A percentile compares a stretch with the other conserved stretches of the same genome.
These are phyloP conservation scores for Beris morrisii DNA, from an alignment of 2,888 invertebrate species.

Conservation along the genomic window DNA sequence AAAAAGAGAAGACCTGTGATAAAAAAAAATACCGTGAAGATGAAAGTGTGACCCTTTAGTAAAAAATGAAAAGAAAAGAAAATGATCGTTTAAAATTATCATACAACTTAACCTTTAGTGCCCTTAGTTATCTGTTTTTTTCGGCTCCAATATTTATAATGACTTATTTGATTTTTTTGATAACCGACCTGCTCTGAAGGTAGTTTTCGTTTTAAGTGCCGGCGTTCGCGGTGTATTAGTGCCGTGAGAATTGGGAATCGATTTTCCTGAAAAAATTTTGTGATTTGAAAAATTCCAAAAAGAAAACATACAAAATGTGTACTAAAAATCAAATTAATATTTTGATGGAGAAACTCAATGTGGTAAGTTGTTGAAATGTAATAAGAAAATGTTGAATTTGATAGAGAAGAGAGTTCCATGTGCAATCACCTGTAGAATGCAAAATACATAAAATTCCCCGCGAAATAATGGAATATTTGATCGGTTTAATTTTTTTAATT, in stretches of 20 bases:
- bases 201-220: too few relatives aligned
- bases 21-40: neutral
- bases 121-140: too few relatives aligned
- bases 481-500: too few relatives aligned
- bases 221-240: neutral
- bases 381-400: neutral
- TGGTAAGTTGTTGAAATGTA: slow-evolving; percentile 71
- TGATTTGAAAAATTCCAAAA: neutral
- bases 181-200: too few relatives aligned
- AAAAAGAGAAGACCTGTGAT: too few relatives aligned
- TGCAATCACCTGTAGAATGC: too few relatives aligned
- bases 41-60: slow-evolving; percentile 20
- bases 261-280: neutral
- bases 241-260: neutral
- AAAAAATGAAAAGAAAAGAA: neutral
- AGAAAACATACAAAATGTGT: slow-evolving; percentile 58
- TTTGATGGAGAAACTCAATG: slow-evolving; percentile 73
- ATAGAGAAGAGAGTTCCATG: too few relatives aligned
- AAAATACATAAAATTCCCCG: too few relatives aligned
- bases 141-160: too few relatives aligned
- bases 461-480: too few relatives aligned
- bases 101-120: neutral
- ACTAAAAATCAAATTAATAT: slow-evolving; percentile 71
- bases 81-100: neutral
- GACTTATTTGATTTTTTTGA: too few relatives aligned